A percentile compares a stretch with the other conserved stretches of the same genome.
These are phyloP conservation scores for Talpa occidentalis DNA, from an alignment of 2,113 vertebrate species.

Conservation along the genomic window DNA sequence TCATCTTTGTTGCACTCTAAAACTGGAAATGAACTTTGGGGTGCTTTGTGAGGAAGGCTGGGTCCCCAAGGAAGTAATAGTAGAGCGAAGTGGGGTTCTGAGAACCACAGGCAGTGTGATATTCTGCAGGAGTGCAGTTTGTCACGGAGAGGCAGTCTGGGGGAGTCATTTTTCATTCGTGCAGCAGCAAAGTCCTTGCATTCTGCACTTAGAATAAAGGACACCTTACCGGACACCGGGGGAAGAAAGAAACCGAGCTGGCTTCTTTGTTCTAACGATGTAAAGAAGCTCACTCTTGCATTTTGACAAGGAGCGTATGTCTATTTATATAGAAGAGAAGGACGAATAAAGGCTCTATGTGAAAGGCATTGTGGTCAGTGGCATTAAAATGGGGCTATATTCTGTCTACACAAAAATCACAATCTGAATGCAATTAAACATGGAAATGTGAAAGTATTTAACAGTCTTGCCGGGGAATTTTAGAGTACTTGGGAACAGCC, in stretches of 20 bases:
- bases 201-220: constrained; percentile 49
- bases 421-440: constrained; percentile 61
- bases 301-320: constrained; percentile 63
- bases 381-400: constrained; percentile 15
- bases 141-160: constrained; percentile 58
- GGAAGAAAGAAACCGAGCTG: not conserved
- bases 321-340: constrained; percentile 44
- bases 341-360: constrained; percentile 38
- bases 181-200: constrained; percentile 44
- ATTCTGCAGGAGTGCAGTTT: constrained; percentile 53
- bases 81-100: constrained; percentile 50
- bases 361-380: not conserved
- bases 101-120: constrained; percentile 1
- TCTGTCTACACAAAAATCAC: constrained; percentile 37
- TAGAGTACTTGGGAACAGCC: not conserved
- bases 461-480: not conserved
- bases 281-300: constrained; percentile 45
- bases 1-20: constrained; percentile 49
- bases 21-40: constrained; percentile 29
- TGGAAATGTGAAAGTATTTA: constrained; percentile 56
- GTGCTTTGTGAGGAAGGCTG: constrained; percentile 25
- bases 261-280: constrained; percentile 74
- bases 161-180: constrained; percentile 64
- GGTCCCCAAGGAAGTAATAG: constrained; percentile 50
- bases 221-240: constrained; percentile 69